A percentile compares a stretch with the other conserved stretches of the same genome.
Conservation (phyloP, 2,113 vertebrate species). For the Leucopternis melanops region DNA sequence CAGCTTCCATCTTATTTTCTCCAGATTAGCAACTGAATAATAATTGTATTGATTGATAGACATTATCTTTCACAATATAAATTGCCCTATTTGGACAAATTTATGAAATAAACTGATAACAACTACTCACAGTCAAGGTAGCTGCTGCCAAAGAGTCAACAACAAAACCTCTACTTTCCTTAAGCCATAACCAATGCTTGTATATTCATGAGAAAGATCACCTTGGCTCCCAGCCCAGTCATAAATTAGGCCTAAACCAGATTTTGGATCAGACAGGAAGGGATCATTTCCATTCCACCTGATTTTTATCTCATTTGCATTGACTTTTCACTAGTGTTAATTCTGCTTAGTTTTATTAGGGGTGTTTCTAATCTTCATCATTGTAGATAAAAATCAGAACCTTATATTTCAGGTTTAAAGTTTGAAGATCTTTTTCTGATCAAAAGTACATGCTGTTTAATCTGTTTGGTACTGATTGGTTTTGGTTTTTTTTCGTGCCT, state of each 20-base stretch:
- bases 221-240: not conserved
- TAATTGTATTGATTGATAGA: not conserved
- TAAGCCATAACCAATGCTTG: not conserved
- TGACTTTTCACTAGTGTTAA: not conserved
- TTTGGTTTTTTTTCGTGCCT: not conserved
- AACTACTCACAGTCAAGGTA: not conserved
- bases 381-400: not conserved
- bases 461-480: not conserved
- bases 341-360: not conserved
- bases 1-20: not conserved
- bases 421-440: not conserved
- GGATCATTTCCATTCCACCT: not conserved
- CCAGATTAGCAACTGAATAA: not conserved
- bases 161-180: not conserved
- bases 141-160: not conserved
- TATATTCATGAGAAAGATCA: not conserved
- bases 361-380: not conserved
- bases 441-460: not conserved
- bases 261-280: not conserved
- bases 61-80: not conserved
- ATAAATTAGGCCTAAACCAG: not conserved
- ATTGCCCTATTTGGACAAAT: not conserved
- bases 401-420: not conserved
- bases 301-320: not conserved
- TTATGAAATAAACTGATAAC: not conserved